A percentile compares a stretch with the other conserved stretches of the same genome.
These are phyloP conservation scores for Drosophila tristis DNA, from an alignment of 1,140 invertebrate genomes.

Conservation along the genomic window DNA sequence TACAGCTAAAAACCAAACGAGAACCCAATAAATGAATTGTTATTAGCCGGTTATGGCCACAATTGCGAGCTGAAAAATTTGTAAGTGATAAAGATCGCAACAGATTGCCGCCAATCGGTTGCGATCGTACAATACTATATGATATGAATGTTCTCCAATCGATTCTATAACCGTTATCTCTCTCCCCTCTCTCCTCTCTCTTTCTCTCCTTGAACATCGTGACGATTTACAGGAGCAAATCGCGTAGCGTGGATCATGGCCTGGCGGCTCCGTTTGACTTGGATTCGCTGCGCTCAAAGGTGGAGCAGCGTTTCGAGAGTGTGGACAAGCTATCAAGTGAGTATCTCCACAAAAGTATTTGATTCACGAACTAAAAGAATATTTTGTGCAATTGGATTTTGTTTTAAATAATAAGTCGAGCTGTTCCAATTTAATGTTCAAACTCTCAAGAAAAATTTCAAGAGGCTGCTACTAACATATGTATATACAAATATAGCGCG, in stretches of 20 bases:
- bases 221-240: conserved; percentile 91
- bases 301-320: conserved; percentile 92
- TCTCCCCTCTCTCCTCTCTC: too few relatives aligned
- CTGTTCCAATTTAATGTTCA: too few relatives aligned
- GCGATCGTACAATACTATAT: conserved; percentile 3
- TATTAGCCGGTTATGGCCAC: conserved; percentile 77
- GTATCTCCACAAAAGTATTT: conserved; percentile 33
- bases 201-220: conserved; percentile 5
- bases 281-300: conserved; percentile 91
- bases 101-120: conserved; percentile 55
- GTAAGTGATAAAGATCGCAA: conserved; percentile 78
- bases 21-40: conserved; percentile 72
- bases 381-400: too few relatives aligned
- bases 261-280: conserved; percentile 92
- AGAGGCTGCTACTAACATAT: too few relatives aligned
- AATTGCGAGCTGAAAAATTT: conserved; percentile 75
- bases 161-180: conserved; percentile 39
- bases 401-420: too few relatives aligned
- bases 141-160: conserved; percentile 32
- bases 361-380: too few relatives aligned
- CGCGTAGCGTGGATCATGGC: conserved; percentile 94
- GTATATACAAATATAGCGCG: too few relatives aligned
- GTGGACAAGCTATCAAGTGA: conserved; percentile 87
- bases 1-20: conserved; percentile 23
- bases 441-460: too few relatives aligned